Base-by-base conservation (phyloP, 2,888 invertebrate species). In the Ochropacha duplaris region DNA sequence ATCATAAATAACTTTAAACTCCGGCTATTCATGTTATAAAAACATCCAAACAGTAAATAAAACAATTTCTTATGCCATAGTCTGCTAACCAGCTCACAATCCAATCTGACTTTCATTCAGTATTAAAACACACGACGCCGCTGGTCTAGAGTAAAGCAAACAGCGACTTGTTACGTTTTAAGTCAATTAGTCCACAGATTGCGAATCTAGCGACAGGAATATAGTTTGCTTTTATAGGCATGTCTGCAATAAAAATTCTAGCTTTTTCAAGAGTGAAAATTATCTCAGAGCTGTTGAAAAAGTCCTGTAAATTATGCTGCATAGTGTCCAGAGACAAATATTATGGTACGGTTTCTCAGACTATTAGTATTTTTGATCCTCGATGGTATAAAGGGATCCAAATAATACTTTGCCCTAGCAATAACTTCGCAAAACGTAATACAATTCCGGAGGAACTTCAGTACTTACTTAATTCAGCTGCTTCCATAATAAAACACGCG, bases 401-500 rank as follows among this genome's bases (percentile, higher is more conserved):
- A 9, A 44, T 19, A 44, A 16, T n/a, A 44, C 19, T 19, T 44
- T 44, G 8, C 16, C 44, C 6, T 44, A 19, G 19, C 19, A 52
- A 52, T 22, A 19, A 12, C 57, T 72, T 65, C 68, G 67, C 65
- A 61, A 77, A 77, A 72, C 72, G 70, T 76, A 83, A 81, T 78
- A 80, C 77, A 76, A 75, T 75, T 68, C 61, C 61, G 58, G 71
- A 66, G 69, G 61, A 52, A 71, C 66, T 71, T 61, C 50, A 64
- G 80, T 84, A 78, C 83, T 86, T 85, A 83, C 79, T 88, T 89
- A 88, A 89, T 87, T 90, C 87, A 86, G 77, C 64, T 80, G 86
- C 83, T 83, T 81, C 81, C 78, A 86, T 90, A 87, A 86, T 90
- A 88, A 87, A 88, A 88, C 83, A 85, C 82, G 83, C 81, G 87